phyloP scores from a whole-genome alignment of 2,888 invertebrate species.

The Heliconius charithonia region DNA sequence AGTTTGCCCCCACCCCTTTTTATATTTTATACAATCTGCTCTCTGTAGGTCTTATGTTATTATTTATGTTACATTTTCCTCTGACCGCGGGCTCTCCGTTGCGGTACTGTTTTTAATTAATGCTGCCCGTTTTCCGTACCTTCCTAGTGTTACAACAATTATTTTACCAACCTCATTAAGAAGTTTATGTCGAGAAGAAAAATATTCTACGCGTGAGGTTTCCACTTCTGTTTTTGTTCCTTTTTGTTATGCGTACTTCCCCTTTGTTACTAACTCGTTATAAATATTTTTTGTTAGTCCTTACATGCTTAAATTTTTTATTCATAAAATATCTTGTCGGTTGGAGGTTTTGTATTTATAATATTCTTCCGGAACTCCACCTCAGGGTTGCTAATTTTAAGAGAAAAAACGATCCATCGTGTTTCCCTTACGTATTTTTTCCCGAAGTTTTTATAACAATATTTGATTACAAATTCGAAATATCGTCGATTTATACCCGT shows the following conservation, averaged over 20 bases:
- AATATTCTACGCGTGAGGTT: conserved; percentile 66
- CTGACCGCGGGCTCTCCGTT: conserved; percentile 70
- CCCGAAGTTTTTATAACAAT: background rate
- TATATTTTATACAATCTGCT: conserved; percentile 72
- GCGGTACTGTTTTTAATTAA: conserved; percentile 79
- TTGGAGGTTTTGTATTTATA: conserved; percentile 1
- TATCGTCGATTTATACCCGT: background rate
- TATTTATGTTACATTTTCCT: conserved; percentile 77
- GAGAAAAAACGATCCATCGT: background rate
- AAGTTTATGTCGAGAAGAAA: conserved; percentile 72
- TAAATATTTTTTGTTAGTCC: conserved; percentile 50
- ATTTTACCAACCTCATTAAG: conserved; percentile 79
- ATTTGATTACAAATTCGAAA: background rate
- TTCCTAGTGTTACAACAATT: conserved; percentile 81
- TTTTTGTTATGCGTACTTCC: conserved; percentile 54
- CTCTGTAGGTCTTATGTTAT: conserved; percentile 68
- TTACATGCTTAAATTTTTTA: conserved; percentile 35
- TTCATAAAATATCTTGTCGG: conserved; percentile 34
- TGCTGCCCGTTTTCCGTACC: conserved; percentile 71
- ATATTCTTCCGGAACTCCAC: conserved; percentile 3
- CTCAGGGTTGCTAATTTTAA: background rate
- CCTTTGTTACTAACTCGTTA: conserved; percentile 57
- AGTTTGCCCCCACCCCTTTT: conserved; percentile 72
- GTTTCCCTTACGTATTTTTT: background rate
- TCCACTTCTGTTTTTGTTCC: conserved; percentile 56